Conservation (phyloP, 2,113 vertebrate genomes). For the Mirza zaza region DNA sequence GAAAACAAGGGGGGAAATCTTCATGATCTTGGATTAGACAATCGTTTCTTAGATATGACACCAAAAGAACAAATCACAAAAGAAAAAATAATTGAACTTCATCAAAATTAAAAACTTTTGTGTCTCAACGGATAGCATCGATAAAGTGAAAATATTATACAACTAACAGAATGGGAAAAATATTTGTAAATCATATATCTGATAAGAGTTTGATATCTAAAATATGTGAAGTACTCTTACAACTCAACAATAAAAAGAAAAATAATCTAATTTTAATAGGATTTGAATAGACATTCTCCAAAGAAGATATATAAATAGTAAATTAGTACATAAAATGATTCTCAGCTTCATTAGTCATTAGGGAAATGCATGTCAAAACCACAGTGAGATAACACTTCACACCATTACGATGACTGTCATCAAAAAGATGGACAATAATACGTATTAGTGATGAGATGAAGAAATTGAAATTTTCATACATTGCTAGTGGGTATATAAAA, state of each 20-base stretch:
- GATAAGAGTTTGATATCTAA: background rate
- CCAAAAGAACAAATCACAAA: background rate
- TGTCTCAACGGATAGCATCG: background rate
- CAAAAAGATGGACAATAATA: background rate
- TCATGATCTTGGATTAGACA: background rate
- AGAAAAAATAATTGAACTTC: background rate
- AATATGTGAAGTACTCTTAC: background rate
- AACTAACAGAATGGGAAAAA: background rate
- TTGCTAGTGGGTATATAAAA: background rate
- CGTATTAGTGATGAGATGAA: background rate
- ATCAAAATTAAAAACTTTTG: background rate
- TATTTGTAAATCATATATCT: background rate
- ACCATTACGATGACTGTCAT: background rate
- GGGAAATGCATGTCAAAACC: conserved; percentile 15
- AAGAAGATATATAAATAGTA: background rate
- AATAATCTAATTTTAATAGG: background rate
- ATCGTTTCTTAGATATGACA: background rate
- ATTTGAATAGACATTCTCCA: background rate
- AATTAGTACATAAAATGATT: background rate
- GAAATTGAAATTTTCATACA: background rate
- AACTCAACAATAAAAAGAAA: conserved; percentile 36
- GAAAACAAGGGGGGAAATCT: background rate
- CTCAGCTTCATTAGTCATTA: background rate
- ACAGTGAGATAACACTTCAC: background rate
- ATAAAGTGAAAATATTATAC: background rate